Conservation (phyloP, 1,140 invertebrate species). For the Macrosteles quadrilineatus region DNA sequence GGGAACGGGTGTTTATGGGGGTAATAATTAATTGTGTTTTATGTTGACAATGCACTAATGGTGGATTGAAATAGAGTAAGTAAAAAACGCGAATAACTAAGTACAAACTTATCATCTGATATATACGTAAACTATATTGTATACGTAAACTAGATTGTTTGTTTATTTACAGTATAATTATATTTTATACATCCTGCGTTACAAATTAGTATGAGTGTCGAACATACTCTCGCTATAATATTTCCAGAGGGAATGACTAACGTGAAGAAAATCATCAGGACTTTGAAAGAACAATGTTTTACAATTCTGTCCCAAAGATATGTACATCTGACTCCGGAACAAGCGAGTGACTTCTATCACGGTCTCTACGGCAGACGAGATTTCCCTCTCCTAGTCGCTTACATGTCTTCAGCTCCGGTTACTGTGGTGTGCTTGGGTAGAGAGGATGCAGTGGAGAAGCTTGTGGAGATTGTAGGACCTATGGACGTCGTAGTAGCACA, state of each 20-base stretch:
- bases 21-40: too few species aligned
- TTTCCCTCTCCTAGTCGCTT: constrained; percentile 72
- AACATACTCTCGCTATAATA: constrained; percentile 6
- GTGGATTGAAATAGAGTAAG: too few species aligned
- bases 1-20: too few species aligned
- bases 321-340: constrained; percentile 72
- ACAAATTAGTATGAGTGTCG: not conserved
- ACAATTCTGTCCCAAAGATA: constrained; percentile 59
- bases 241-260: not conserved
- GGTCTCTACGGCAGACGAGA: constrained; percentile 69
- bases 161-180: too few species aligned
- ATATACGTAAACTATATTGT: too few species aligned
- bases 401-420: constrained; percentile 74
- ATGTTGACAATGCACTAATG: too few species aligned
- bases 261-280: not conserved
- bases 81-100: too few species aligned
- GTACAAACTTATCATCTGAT: too few species aligned
- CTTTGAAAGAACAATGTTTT: constrained; percentile 10
- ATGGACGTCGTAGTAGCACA: constrained; percentile 61
- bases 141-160: too few species aligned
- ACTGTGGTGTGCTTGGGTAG: constrained; percentile 69
- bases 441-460: constrained; percentile 66
- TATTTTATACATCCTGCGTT: too few species aligned
- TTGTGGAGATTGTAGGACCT: constrained; percentile 70
- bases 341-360: constrained; percentile 78